A percentile compares a stretch with the other conserved stretches of the same genome.
Conservation (phyloP, 2,113 vertebrate genomes). For the Plecotus auritus region DNA sequence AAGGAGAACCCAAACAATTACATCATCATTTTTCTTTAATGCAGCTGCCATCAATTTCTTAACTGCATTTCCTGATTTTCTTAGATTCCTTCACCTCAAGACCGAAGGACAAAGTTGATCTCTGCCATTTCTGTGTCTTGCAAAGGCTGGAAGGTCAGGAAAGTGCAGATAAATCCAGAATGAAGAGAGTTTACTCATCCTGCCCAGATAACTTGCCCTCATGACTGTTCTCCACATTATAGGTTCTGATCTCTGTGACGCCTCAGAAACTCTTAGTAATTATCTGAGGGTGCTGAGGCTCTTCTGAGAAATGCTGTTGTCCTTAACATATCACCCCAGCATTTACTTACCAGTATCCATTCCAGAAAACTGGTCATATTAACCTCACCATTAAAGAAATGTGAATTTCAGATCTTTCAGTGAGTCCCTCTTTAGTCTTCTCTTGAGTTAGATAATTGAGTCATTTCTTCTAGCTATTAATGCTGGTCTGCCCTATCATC, state of each 20-base stretch:
- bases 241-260: neutral
- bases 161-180: neutral
- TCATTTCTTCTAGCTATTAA: slow-evolving; percentile 26
- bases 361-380: neutral
- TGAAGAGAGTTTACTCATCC: neutral
- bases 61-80: neutral
- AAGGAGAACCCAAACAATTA: neutral
- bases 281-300: neutral
- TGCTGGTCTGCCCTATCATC: neutral
- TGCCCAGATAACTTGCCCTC: neutral
- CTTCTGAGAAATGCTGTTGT: neutral
- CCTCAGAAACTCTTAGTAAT: neutral
- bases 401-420: neutral
- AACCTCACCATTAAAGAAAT: neutral
- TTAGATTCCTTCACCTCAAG: neutral
- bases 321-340: neutral
- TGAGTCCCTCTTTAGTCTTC: neutral
- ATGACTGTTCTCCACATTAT: neutral
- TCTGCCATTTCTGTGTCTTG: neutral
- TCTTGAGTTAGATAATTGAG: slow-evolving; percentile 13
- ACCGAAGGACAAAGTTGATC: neutral
- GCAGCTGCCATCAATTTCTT: neutral
- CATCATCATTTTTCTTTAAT: neutral
- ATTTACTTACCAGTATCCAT: neutral
- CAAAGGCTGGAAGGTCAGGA: neutral